These are phyloP conservation scores for Capitella teleta DNA, from an alignment of 1,140 invertebrate species.

Conservation along the genomic window DNA sequence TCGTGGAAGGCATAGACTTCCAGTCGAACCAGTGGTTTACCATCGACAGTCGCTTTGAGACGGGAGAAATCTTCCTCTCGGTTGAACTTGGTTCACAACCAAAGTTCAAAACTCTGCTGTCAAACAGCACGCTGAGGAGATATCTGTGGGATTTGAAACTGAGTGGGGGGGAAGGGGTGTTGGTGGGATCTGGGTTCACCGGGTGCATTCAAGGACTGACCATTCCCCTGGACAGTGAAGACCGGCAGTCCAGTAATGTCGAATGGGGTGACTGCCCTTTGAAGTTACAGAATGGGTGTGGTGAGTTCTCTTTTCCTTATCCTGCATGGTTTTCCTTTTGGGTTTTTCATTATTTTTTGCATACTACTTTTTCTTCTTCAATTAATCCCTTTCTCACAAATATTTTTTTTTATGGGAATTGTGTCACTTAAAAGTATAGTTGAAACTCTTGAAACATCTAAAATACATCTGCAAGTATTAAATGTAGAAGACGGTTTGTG, in stretches of 20 bases:
- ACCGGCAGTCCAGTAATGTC: slow-evolving; percentile 53
- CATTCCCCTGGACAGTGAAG: slow-evolving; percentile 56
- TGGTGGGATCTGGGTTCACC: slow-evolving; percentile 59
- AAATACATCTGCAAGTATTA: neutral
- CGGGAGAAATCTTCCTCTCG: slow-evolving; percentile 13
- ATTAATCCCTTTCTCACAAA: neutral
- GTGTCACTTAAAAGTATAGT: neutral
- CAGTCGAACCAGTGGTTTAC: slow-evolving; percentile 18
- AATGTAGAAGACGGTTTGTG: neutral
- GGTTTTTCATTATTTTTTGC: too few relatives aligned
- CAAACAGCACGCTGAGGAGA: slow-evolving; percentile 59
- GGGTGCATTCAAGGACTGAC: slow-evolving; percentile 73
- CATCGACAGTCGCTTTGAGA: slow-evolving; percentile 13
- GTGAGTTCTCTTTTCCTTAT: slow-evolving; percentile 45
- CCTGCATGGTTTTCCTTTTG: too few relatives aligned
- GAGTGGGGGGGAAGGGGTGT: slow-evolving; percentile 49
- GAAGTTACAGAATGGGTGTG: slow-evolving; percentile 45
- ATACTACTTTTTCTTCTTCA: neutral
- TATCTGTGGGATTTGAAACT: slow-evolving; percentile 48
- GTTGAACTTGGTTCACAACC: slow-evolving; percentile 9
- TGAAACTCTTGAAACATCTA: neutral
- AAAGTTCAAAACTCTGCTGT: slow-evolving; percentile 45
- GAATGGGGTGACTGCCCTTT: slow-evolving; percentile 63
- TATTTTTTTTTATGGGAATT: neutral
- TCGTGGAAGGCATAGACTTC: neutral